Conservation (phyloP, 1,140 invertebrate genomes). For the Cotesia glomerata region DNA sequence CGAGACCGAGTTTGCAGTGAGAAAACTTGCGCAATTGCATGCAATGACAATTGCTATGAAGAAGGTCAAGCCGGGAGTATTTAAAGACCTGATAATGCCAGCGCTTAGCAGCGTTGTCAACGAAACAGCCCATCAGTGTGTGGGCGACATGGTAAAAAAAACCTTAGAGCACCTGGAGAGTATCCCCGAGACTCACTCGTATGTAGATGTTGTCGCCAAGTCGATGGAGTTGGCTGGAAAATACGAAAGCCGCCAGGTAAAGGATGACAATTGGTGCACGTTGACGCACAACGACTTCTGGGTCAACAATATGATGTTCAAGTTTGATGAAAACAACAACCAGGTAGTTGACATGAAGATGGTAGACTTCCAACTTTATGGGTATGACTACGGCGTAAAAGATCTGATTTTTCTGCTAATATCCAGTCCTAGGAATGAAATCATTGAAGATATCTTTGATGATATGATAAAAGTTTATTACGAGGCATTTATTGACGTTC, state of each 20-base stretch:
- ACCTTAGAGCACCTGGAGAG: slow-evolving; percentile 42
- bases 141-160: slow-evolving; percentile 51
- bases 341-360: slow-evolving; percentile 65
- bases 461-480: slow-evolving; percentile 66
- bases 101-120: slow-evolving; percentile 31
- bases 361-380: slow-evolving; percentile 69
- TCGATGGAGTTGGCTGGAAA: slow-evolving; percentile 41
- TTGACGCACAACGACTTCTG: slow-evolving; percentile 69
- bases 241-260: slow-evolving; percentile 18
- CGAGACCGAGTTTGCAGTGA: slow-evolving; percentile 61
- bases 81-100: slow-evolving; percentile 50
- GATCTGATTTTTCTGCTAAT: slow-evolving; percentile 71
- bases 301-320: slow-evolving; percentile 71
- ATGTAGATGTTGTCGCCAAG: slow-evolving; percentile 42
- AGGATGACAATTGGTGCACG: slow-evolving; percentile 54
- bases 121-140: slow-evolving; percentile 42
- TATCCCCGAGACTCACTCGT: slow-evolving; percentile 41
- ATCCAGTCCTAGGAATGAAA: slow-evolving; percentile 63
- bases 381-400: slow-evolving; percentile 63
- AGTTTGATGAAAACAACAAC: slow-evolving; percentile 47
- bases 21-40: slow-evolving; percentile 65
- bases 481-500: slow-evolving; percentile 58
- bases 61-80: slow-evolving; percentile 61
- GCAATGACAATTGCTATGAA: slow-evolving; percentile 64
- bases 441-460: slow-evolving; percentile 64